phyloP scores from a whole-genome alignment of 1,140 invertebrate species.

The Asbolus verrucosus region DNA sequence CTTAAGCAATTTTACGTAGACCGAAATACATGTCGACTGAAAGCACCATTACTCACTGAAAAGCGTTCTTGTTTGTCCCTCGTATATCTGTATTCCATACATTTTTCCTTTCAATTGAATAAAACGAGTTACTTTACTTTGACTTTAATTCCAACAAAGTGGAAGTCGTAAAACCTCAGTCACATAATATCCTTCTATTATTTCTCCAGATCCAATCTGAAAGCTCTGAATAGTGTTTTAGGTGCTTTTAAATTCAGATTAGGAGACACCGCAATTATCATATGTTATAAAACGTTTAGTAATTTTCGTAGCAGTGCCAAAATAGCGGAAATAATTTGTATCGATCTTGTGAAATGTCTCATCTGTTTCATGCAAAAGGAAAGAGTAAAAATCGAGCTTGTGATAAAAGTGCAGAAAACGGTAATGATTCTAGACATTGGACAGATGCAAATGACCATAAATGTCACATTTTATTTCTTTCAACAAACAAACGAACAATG shows the following conservation, averaged over 20 bases:
- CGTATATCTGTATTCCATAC: constrained; percentile 5
- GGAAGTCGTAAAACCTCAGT: constrained; percentile 1
- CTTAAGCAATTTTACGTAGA: too few species aligned
- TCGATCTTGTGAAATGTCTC: too few species aligned
- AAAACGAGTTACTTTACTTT: background rate
- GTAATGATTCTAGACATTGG: too few species aligned
- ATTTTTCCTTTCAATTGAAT: constrained; percentile 15
- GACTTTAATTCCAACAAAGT: constrained; percentile 17
- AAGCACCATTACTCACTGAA: background rate
- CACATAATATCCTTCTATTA: constrained; percentile 8
- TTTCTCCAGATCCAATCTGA: background rate
- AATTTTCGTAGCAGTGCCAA: background rate
- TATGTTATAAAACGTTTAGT: background rate
- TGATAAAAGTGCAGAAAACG: too few species aligned
- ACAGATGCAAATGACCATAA: too few species aligned
- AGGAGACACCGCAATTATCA: constrained; percentile 10
- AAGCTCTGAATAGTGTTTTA: background rate
- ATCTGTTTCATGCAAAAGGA: too few species aligned
- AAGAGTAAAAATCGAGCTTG: too few species aligned
- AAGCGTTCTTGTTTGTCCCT: background rate
- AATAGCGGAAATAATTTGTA: too few species aligned
- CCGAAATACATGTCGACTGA: too few species aligned
- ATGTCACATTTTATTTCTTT: too few species aligned
- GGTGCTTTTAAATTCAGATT: constrained; percentile 6
- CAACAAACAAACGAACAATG: too few species aligned